Percentiles rank a stretch among this genome's conserved stretches.
Conservation (phyloP, 1,140 invertebrate species). For the Stenopsyche tienmushanensis region DNA sequence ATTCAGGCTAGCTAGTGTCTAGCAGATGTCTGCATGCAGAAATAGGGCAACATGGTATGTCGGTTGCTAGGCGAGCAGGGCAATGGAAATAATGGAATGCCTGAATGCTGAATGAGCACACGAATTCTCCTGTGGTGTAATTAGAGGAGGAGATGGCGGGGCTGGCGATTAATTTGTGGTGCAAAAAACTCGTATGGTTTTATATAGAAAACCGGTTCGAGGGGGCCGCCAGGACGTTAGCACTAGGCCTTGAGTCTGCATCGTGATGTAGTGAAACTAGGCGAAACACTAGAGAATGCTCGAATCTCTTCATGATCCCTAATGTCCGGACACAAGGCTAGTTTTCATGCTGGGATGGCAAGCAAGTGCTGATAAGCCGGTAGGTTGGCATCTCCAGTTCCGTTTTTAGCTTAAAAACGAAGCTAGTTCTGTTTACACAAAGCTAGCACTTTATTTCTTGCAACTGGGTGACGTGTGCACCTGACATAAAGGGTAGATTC, state of each 20-base stretch:
- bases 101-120: background rate
- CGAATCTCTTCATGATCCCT: background rate
- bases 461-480: too few species aligned
- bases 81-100: background rate
- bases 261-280: conserved; percentile 8
- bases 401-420: too few species aligned
- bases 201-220: conserved; percentile 25
- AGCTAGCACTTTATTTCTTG: too few species aligned
- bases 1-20: too few species aligned
- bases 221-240: conserved; percentile 27
- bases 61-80: too few species aligned
- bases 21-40: background rate
- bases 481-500: too few species aligned
- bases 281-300: conserved; percentile 8
- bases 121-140: conserved; percentile 8
- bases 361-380: too few species aligned
- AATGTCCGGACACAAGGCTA: too few species aligned
- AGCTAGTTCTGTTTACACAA: too few species aligned
- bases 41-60: background rate
- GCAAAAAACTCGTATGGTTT: conserved; percentile 23
- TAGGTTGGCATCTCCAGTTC: too few species aligned
- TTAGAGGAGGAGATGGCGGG: background rate
- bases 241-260: conserved; percentile 26
- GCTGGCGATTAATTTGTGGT: conserved; percentile 24
- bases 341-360: too few species aligned